Evolutionary conservation across 2,888 invertebrate species (phyloP), one percentile per base, ranked within the genome.

Genomic region (Orgyia antiqua): DNA sequence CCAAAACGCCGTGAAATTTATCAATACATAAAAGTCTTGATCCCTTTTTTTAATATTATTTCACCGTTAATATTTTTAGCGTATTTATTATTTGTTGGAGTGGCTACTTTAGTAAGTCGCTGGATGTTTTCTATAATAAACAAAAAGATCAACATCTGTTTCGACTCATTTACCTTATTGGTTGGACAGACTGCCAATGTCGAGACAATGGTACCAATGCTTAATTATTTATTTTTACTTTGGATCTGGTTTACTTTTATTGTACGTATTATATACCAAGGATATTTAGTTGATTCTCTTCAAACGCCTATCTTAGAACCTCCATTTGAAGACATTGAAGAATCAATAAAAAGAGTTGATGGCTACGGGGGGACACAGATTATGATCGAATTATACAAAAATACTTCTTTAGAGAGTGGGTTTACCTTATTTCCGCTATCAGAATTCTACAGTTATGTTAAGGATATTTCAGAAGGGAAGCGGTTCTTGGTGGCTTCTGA

Each of bases 201-300:
- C 25, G 40, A 51, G 29, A 63, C 68, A 0, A 56, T 56, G 20
- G 61, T 60, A 10, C 51, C 49, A 35, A 28, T 68, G 1, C 35
- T 59, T 2, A 76, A 76, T 32, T 45, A 24, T 28, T 42, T 71
- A 4, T 69, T 65, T 31, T 33, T 62, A 2, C 30, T 68, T 9
- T 79, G 77, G 78, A 52, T 79, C 40, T 77, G 73, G 74, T 74
- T 62, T 41, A 69, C 68, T 33, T 51, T 73, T 10, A 39, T 79
- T 9, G 44, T 72, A n/a, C 66, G 73, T 10, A 67, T 71, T 9
- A 62, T 47, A 13, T 76, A 74, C 36, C 71, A 72, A 50, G 67
- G 71, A 3, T 58, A 63, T 10, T 54, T 79, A 0, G 57, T 76
- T 0, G 38, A 69, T 2, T 58, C 56, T 6, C 42, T 79, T 30